Base-by-base conservation (phyloP, 2,888 invertebrate genomes). In the Drosophila neotestacea region DNA sequence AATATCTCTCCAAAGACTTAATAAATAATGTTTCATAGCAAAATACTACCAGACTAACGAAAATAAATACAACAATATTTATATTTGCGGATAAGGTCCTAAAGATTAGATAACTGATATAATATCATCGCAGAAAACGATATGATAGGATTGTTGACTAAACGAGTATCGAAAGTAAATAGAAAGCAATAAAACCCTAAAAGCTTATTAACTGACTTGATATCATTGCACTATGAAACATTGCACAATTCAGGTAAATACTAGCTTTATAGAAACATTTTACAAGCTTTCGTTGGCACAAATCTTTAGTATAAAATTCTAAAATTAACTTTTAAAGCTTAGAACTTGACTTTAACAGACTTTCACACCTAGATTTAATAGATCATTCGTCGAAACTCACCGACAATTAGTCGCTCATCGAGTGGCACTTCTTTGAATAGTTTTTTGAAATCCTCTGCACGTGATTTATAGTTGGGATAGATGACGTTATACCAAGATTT, bases 401-500 rank as follows among this genome's bases (percentile, higher is more conserved):
- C 98, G 83, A 98, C 98, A 91, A 98, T 96, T 78, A 98, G 95
- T 84, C 98, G 94, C 92, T 98, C 98, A 88, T 98, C 97, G 70
- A 95, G 95, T 0, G 98, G 98, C 75, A 98, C 95, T 68, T 97
- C 97, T 92, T 97, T 97, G 93, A 99, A 99, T 72, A 98, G 95
- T 90, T 96, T 94, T 91, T 96, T 97, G 92, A 98, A 98, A 93
- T 98, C 98, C 87, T 97, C 97, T 4, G 96, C 96, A 81, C 97
- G 95, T 70, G 97, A 97, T 93, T 98, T 98, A 92, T 99, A 99
- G 0, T 97, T 98, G 39, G 98, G 98, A 93, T 96, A 96, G 42
- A 97, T 94, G 4, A 96, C 94, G 93, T 95, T 96, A 92, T 97
- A 97, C 96, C 97, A 97, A 68, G 96, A 96, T 69, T 96, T 95